phyloP scores from a whole-genome alignment of 37 sponge, comb jelly and placozoan species.

The Crambe crambe region DNA sequence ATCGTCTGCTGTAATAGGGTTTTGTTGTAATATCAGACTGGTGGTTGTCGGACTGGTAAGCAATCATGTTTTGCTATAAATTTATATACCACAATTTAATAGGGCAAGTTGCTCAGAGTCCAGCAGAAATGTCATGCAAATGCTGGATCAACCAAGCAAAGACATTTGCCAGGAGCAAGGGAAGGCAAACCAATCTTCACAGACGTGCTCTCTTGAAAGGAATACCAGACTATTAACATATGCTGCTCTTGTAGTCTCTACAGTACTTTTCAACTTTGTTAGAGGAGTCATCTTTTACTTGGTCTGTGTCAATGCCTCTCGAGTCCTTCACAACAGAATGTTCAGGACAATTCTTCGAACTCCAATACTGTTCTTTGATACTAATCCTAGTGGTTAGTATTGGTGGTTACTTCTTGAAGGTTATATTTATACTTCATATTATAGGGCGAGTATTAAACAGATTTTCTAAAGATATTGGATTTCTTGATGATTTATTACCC shows the following conservation, averaged over 20 bases:
- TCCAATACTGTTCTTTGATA: constrained; percentile 82
- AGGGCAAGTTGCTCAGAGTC: background rate
- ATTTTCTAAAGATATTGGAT: constrained; percentile 80
- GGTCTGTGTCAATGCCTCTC: constrained; percentile 59
- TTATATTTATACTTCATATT: background rate
- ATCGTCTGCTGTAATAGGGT: too few species aligned
- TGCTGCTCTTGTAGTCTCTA: constrained; percentile 8
- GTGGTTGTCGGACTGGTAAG: constrained; percentile 84
- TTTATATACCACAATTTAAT: background rate
- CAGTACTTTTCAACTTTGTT: constrained; percentile 31
- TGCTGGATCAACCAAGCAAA: background rate
- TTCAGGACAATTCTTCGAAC: constrained; percentile 55
- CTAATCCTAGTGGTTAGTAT: constrained; percentile 75
- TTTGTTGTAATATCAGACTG: constrained; percentile 61
- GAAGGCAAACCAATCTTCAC: background rate
- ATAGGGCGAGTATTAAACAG: constrained; percentile 77
- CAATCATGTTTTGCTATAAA: background rate
- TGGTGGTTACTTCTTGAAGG: background rate
- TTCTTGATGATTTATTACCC: constrained; percentile 74
- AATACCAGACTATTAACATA: background rate
- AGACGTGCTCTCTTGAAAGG: background rate
- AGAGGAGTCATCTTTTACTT: constrained; percentile 26
- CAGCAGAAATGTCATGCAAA: background rate
- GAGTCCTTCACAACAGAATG: constrained; percentile 71
- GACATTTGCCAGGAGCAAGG: background rate